Evolutionary conservation across 2,797 vertebrate species (phyloP).

Genomic region (Astyanax mexicanus): DNA sequence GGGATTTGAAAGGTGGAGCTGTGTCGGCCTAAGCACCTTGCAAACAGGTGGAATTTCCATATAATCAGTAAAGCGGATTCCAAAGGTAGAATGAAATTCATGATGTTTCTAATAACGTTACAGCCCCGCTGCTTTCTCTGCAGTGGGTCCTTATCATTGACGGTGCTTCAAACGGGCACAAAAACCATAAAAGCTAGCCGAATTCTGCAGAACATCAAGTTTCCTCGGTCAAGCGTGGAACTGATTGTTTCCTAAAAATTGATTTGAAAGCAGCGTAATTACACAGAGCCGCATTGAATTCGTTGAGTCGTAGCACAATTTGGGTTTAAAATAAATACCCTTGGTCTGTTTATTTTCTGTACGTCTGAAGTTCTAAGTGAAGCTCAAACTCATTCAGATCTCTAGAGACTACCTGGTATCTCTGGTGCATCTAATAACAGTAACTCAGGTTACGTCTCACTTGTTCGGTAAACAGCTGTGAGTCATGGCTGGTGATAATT

Average conservation of each 20-base stretch:
- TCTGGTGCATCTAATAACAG: background rate
- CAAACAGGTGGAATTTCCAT: conserved; percentile 18
- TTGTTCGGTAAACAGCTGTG: background rate
- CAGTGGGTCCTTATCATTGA: conserved; percentile 13
- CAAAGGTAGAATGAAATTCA: conserved; percentile 1
- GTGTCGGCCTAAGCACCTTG: conserved; percentile 33
- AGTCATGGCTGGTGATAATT: background rate
- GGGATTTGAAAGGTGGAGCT: conserved; percentile 30
- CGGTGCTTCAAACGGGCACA: background rate
- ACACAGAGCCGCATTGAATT: background rate
- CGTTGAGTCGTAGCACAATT: background rate
- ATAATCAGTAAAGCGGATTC: conserved; percentile 8
- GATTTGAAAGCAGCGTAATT: conserved; percentile 2
- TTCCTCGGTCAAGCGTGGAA: background rate
- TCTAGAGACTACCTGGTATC: background rate
- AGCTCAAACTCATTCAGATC: background rate
- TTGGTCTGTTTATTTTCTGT: conserved; percentile 2
- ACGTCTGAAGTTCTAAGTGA: background rate
- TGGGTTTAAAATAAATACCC: background rate
- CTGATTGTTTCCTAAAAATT: background rate
- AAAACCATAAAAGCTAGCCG: background rate
- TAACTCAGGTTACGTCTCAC: background rate
- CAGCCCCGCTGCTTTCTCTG: background rate
- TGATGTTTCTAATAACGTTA: conserved; percentile 14
- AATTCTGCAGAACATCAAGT: background rate